Evolutionary conservation across 37 sponge, comb jelly and placozoan species (phyloP).

Genomic region (Halisarca cf. caerulea): DNA sequence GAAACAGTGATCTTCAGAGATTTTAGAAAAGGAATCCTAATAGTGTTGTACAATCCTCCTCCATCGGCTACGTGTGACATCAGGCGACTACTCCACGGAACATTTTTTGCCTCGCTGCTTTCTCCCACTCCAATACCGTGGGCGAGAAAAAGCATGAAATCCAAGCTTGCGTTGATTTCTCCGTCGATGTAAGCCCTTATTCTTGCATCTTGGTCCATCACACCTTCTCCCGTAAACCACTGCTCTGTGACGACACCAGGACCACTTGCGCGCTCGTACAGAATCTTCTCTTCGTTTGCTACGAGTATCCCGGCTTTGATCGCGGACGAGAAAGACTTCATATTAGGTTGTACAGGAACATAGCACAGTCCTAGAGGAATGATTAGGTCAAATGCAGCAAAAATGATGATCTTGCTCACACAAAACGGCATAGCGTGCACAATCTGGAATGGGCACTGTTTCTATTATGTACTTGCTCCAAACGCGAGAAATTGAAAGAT

Average conservation of each 20-base stretch:
- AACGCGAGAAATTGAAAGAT: too few species aligned
- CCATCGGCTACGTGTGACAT: conserved; percentile 59
- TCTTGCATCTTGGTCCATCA: conserved; percentile 59
- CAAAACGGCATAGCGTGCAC: too few species aligned
- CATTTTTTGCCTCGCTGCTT: neutral
- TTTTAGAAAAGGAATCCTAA: conserved; percentile 61
- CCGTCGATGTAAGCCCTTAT: conserved; percentile 77
- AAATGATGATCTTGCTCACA: too few species aligned
- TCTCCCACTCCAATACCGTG: conserved; percentile 68
- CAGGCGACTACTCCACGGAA: conserved; percentile 69
- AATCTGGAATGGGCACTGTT: too few species aligned
- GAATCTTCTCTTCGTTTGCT: conserved; percentile 48
- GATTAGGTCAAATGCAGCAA: neutral
- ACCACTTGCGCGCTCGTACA: conserved; percentile 57
- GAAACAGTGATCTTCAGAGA: conserved; percentile 67
- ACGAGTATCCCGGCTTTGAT: conserved; percentile 64
- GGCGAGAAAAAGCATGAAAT: conserved; percentile 61
- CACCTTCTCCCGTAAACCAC: conserved; percentile 60
- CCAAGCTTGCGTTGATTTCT: conserved; percentile 61
- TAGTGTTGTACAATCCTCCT: conserved; percentile 54
- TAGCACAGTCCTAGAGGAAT: neutral
- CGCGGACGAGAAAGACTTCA: conserved; percentile 71
- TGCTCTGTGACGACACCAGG: conserved; percentile 87
- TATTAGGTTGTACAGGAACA: conserved; percentile 45
- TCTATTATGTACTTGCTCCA: too few species aligned